A percentile compares a stretch with the other conserved stretches of the same genome.
Evolutionary conservation across 37 sponge, comb jelly and placozoan species (phyloP).

Genomic region (Axinella damicornis): DNA sequence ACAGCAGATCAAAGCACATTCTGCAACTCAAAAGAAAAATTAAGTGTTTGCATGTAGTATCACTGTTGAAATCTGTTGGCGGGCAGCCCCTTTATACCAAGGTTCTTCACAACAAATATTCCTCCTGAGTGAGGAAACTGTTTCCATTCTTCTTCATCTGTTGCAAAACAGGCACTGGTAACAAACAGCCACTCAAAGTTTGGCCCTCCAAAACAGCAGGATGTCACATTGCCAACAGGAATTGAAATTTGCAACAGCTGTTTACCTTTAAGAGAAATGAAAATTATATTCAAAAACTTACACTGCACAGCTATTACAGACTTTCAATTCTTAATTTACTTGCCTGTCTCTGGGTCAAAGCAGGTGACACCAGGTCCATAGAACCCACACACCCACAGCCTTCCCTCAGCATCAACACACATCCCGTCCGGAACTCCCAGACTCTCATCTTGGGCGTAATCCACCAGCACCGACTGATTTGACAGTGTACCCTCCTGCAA

Average conservation of each 20-base stretch:
- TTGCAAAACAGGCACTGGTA: slow-evolving; percentile 12
- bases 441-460: not conserved
- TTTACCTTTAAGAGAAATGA: too few species aligned
- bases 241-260: slow-evolving; percentile 16
- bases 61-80: too few species aligned
- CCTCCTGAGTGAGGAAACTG: slow-evolving; percentile 30
- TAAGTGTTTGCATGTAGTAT: too few species aligned
- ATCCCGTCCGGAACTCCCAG: slow-evolving; percentile 32
- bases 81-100: too few species aligned
- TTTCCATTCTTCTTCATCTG: not conserved
- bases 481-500: slow-evolving; percentile 3
- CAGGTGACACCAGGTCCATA: slow-evolving; percentile 14
- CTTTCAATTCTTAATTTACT: too few species aligned
- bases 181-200: slow-evolving; percentile 23
- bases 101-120: too few species aligned
- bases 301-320: too few species aligned
- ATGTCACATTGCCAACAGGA: slow-evolving; percentile 27
- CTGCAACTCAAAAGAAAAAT: too few species aligned
- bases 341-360: slow-evolving; percentile 27
- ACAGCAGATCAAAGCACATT: too few species aligned
- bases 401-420: slow-evolving; percentile 26
- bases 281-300: too few species aligned
- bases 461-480: slow-evolving; percentile 14
- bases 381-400: slow-evolving; percentile 38
- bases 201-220: slow-evolving; percentile 56